A percentile compares a stretch with the other conserved stretches of the same genome.
phyloP scores from a whole-genome alignment of 1,140 invertebrate genomes.

The Drosophila prosaltans region DNA sequence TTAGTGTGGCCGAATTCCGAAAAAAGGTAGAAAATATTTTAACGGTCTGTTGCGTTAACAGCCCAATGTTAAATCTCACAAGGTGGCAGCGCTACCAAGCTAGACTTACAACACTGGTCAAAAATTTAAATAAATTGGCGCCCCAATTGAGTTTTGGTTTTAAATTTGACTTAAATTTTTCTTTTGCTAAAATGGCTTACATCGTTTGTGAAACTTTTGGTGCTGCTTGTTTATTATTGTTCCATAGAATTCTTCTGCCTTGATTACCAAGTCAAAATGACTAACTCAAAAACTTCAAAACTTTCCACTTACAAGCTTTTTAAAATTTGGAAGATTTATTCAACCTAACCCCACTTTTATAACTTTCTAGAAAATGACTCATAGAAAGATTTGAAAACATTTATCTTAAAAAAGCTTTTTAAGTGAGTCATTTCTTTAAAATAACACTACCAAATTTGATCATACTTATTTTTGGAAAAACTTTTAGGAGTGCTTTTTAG shows the following conservation, averaged over 20 bases:
- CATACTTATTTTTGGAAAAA: not conserved
- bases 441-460: constrained; percentile 1
- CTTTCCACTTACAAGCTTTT: not conserved
- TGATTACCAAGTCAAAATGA: too few relatives aligned
- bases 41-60: not conserved
- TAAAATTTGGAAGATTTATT: not conserved
- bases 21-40: too few relatives aligned
- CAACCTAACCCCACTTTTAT: not conserved
- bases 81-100: not conserved
- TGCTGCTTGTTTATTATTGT: too few relatives aligned
- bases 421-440: not conserved
- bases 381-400: not conserved
- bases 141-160: not conserved
- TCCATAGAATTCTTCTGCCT: too few relatives aligned
- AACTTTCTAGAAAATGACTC: constrained; percentile 9
- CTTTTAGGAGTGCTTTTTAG: not conserved
- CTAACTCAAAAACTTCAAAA: too few relatives aligned
- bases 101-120: not conserved
- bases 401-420: not conserved
- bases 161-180: not conserved
- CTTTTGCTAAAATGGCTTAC: too few relatives aligned
- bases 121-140: not conserved
- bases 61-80: not conserved
- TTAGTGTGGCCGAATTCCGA: too few relatives aligned
- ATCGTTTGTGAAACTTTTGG: too few relatives aligned